phyloP scores from a whole-genome alignment of 2,113 vertebrate species.

The Hepsetus odoe region DNA sequence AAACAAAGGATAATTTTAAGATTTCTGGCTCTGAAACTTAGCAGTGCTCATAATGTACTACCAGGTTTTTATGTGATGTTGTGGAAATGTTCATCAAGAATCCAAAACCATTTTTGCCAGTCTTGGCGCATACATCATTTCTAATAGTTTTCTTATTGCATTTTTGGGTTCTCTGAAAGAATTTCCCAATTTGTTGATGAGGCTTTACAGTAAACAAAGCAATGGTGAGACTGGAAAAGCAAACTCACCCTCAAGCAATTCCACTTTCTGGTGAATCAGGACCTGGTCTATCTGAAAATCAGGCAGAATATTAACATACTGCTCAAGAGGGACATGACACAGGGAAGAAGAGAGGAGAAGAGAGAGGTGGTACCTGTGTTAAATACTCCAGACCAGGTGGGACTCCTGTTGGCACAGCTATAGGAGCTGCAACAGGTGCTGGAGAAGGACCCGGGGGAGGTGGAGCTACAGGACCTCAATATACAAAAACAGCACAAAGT shows the following conservation, averaged over 20 bases:
- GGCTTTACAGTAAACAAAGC: not conserved
- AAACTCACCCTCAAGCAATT: conserved; percentile 83
- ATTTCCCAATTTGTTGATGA: not conserved
- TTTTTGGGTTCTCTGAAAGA: not conserved
- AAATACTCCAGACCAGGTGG: conserved; percentile 85
- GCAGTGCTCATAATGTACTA: too few species aligned
- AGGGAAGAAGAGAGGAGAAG: not conserved
- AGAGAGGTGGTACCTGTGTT: conserved; percentile 74
- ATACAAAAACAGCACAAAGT: not conserved
- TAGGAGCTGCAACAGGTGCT: conserved; percentile 11
- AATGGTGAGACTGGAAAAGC: not conserved
- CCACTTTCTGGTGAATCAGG: conserved; percentile 87
- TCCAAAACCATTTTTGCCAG: not conserved
- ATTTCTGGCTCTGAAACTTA: too few species aligned
- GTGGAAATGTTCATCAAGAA: not conserved
- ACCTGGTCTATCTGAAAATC: conserved; percentile 83
- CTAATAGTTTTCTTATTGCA: not conserved
- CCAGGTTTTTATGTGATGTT: too few species aligned
- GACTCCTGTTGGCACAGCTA: conserved; percentile 69
- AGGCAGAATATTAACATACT: not conserved
- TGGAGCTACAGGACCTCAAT: conserved; percentile 10
- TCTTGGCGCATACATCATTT: not conserved
- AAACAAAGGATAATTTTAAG: not conserved
- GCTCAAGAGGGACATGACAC: not conserved
- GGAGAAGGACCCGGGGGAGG: not conserved